A percentile compares a stretch with the other conserved stretches of the same genome.
These are phyloP conservation scores for Eulithis prunata DNA, from an alignment of 2,888 invertebrate species.

Conservation along the genomic window DNA sequence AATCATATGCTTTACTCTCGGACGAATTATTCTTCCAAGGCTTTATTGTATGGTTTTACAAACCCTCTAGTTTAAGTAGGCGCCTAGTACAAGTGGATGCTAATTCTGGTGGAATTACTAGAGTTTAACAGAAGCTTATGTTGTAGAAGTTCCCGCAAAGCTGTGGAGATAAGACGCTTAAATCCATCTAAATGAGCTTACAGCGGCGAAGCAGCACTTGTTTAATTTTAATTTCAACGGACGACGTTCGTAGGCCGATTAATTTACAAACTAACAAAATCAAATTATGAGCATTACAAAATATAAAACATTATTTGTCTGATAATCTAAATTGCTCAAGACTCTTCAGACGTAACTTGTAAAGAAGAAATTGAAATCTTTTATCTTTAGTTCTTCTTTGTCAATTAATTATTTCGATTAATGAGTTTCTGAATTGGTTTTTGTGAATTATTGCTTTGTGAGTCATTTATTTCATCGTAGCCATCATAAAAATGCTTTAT, in stretches of 20 bases:
- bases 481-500: constrained; percentile 8
- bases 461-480: constrained; percentile 4
- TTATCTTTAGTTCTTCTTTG: constrained; percentile 9
- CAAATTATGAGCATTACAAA: constrained; percentile 5
- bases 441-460: constrained; percentile 3
- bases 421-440: constrained; percentile 10
- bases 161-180: constrained; percentile 21
- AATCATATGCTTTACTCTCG: neutral
- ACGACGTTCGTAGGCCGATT: neutral
- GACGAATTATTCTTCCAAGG: too few species aligned
- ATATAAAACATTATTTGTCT: constrained; percentile 1
- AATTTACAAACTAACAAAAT: constrained; percentile 9
- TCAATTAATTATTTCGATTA: constrained; percentile 19
- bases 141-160: constrained; percentile 28
- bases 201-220: constrained; percentile 4
- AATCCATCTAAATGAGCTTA: constrained; percentile 20
- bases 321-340: constrained; percentile 6
- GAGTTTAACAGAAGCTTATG: constrained; percentile 18
- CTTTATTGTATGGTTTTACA: too few species aligned
- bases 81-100: neutral
- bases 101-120: constrained; percentile 21
- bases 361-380: constrained; percentile 5
- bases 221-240: constrained; percentile 13
- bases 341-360: constrained; percentile 1
- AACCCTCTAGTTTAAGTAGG: neutral